These are phyloP conservation scores for Vombatus ursinus DNA, from an alignment of 2,113 vertebrate species.

Conservation along the genomic window DNA sequence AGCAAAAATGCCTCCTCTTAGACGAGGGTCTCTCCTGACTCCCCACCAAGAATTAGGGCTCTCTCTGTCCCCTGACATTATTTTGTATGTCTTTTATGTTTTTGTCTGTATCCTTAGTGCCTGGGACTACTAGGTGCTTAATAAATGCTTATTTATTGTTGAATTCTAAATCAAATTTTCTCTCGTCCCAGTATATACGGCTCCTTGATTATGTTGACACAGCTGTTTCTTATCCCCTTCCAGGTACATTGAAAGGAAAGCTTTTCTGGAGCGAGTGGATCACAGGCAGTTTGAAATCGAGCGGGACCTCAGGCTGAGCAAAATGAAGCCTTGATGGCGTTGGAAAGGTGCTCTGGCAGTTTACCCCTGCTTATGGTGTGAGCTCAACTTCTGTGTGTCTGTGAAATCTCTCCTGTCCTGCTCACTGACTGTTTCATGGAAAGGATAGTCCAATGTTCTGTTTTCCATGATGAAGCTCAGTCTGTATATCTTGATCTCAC, in stretches of 20 bases:
- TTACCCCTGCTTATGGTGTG: slow-evolving; percentile 63
- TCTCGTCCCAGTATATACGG: background rate
- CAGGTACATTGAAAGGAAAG: slow-evolving; percentile 97
- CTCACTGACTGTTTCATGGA: background rate
- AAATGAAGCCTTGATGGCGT: slow-evolving; percentile 91
- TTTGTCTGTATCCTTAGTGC: background rate
- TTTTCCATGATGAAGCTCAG: slow-evolving; percentile 59
- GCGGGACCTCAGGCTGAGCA: slow-evolving; percentile 92
- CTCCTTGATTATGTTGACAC: background rate
- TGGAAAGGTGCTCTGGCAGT: background rate
- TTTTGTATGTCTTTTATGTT: background rate
- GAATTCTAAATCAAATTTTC: background rate
- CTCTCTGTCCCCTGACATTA: background rate
- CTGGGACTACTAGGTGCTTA: background rate
- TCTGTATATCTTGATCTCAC: slow-evolving; percentile 60
- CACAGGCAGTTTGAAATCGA: slow-evolving; percentile 96
- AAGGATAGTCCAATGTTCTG: slow-evolving; percentile 18
- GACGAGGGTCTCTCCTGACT: background rate
- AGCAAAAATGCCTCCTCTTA: background rate
- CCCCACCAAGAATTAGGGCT: background rate
- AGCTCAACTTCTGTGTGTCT: slow-evolving; percentile 51
- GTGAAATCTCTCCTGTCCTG: slow-evolving; percentile 33
- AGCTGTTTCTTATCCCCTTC: slow-evolving; percentile 33
- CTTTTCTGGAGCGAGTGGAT: slow-evolving; percentile 97
- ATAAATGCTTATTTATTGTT: background rate